These are phyloP conservation scores for Drosophila lowei DNA, from an alignment of 1,140 invertebrate species.

Conservation along the genomic window DNA sequence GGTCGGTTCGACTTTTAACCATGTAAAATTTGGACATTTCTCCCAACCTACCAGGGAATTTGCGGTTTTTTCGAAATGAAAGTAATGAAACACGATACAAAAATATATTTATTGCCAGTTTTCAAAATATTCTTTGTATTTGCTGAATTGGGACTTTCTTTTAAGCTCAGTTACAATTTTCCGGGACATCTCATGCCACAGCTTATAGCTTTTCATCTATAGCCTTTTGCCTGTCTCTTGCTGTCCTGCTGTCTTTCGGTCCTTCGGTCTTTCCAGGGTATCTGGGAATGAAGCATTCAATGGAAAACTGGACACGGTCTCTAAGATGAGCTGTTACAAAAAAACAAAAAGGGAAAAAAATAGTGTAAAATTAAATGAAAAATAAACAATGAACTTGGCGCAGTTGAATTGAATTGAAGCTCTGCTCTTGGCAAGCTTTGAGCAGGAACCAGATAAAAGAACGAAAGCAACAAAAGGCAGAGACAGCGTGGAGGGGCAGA, in stretches of 20 bases:
- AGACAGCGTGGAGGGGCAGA: background rate
- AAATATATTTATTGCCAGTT: too few species aligned
- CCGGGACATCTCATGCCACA: too few species aligned
- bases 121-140: too few species aligned
- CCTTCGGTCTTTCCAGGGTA: conserved; percentile 6
- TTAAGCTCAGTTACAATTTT: too few species aligned
- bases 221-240: background rate
- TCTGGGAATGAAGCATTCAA: background rate
- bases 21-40: too few species aligned
- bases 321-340: conserved; percentile 4
- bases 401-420: conserved; percentile 77
- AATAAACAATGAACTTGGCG: conserved; percentile 79
- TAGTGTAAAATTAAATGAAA: conserved; percentile 80
- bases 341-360: conserved; percentile 47
- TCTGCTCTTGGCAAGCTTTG: conserved; percentile 38
- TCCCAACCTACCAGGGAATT: too few species aligned
- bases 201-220: background rate
- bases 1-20: too few species aligned
- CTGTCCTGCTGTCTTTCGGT: too few species aligned
- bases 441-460: conserved; percentile 1
- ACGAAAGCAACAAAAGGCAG: conserved; percentile 7
- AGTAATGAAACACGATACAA: too few species aligned
- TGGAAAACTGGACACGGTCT: conserved; percentile 21
- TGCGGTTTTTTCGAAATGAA: too few species aligned
- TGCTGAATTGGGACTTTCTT: too few species aligned